These are phyloP conservation scores for human (Homo sapiens) DNA, from an alignment of 2,113 vertebrate species.

Conservation along the genomic window GRCh38 chr11:57764501-57765000, in stretches of 20 bases:
- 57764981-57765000: neutral
- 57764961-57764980: neutral
- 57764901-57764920: neutral
- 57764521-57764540: conserved; percentile 47
- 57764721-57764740: conserved; percentile 18
- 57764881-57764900: neutral
- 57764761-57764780: conserved; percentile 34
- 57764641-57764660: neutral
- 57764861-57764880: neutral
- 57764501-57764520: conserved; percentile 34
- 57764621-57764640: conserved; percentile 28
- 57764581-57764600: neutral
- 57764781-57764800: conserved; percentile 10
- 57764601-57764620: conserved; percentile 57
- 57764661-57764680: conserved; percentile 53
- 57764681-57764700: conserved; percentile 59
- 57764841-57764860: neutral
- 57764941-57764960: neutral
- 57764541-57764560: neutral
- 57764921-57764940: neutral
- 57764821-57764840: conserved; percentile 12
- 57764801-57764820: conserved; percentile 23
- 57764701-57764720: conserved; percentile 24
- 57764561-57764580: neutral
- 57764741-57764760: conserved; percentile 49